These are phyloP conservation scores for Chionodraco myersi DNA, from an alignment of 2,113 vertebrate genomes.

Conservation along the genomic window DNA sequence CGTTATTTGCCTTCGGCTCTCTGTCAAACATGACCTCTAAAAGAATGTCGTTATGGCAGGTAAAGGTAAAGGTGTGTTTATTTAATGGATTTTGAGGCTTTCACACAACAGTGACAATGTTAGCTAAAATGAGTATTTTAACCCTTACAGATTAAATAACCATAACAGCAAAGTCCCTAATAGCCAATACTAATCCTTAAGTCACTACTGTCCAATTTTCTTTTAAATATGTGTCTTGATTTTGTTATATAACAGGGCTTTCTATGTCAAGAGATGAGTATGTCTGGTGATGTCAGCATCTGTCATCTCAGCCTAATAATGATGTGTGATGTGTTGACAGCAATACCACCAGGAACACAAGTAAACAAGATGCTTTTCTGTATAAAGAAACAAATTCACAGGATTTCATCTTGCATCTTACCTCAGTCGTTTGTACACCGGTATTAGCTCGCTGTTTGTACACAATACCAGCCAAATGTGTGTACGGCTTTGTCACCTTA, in stretches of 20 bases:
- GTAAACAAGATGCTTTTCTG: conserved; percentile 11
- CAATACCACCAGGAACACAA: background rate
- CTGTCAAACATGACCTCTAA: background rate
- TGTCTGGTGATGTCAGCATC: conserved; percentile 22
- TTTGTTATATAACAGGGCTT: background rate
- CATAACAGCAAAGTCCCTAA: background rate
- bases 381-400: conserved; percentile 21
- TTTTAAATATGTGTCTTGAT: background rate
- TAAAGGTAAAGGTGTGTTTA: background rate
- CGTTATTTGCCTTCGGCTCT: background rate
- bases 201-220: background rate
- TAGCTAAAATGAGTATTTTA: background rate
- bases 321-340: conserved; percentile 3
- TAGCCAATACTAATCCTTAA: background rate
- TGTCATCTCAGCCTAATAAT: conserved; percentile 16
- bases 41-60: background rate
- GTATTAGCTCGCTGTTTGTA: conserved; percentile 44
- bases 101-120: background rate
- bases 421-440: conserved; percentile 21
- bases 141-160: background rate
- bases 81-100: background rate
- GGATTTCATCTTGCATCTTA: conserved; percentile 27
- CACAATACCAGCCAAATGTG: conserved; percentile 44
- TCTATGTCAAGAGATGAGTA: background rate
- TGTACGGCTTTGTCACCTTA: conserved; percentile 55